These are phyloP conservation scores for Catamblyrhynchus diadema DNA, from an alignment of 2,797 vertebrate species.

Conservation along the genomic window DNA sequence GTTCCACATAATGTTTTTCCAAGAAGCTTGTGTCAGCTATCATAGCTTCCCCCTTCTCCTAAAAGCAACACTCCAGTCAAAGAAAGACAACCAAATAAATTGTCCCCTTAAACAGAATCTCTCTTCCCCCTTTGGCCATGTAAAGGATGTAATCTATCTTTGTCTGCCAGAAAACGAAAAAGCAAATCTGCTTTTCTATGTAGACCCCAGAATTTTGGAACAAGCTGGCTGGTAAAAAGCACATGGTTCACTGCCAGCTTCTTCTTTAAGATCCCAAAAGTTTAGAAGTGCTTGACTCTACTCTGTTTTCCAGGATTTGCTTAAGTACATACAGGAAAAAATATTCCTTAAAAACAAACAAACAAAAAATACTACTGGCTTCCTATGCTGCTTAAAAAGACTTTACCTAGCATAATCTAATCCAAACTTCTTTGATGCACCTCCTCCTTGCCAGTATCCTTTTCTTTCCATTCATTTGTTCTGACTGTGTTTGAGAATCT, in stretches of 20 bases:
- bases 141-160: slow-evolving; percentile 1
- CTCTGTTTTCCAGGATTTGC: background rate
- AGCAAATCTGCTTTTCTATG: slow-evolving; percentile 5
- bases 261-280: background rate
- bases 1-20: background rate
- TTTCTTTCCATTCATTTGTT: slow-evolving; percentile 27
- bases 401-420: background rate
- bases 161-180: slow-evolving; percentile 2
- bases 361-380: background rate
- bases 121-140: background rate
- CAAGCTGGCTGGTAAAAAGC: background rate
- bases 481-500: background rate
- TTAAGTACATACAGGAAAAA: background rate
- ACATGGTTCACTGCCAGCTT: background rate
- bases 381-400: background rate
- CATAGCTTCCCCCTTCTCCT: background rate
- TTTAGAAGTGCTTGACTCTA: background rate
- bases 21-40: background rate
- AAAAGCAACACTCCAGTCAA: background rate
- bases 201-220: slow-evolving; percentile 5
- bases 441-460: background rate
- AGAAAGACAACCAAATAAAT: background rate
- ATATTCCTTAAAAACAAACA: background rate
- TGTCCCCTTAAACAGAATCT: background rate
- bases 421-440: background rate